phyloP scores from a whole-genome alignment of 2,113 vertebrate species.

The Tympanuchus pallidicinctus region DNA sequence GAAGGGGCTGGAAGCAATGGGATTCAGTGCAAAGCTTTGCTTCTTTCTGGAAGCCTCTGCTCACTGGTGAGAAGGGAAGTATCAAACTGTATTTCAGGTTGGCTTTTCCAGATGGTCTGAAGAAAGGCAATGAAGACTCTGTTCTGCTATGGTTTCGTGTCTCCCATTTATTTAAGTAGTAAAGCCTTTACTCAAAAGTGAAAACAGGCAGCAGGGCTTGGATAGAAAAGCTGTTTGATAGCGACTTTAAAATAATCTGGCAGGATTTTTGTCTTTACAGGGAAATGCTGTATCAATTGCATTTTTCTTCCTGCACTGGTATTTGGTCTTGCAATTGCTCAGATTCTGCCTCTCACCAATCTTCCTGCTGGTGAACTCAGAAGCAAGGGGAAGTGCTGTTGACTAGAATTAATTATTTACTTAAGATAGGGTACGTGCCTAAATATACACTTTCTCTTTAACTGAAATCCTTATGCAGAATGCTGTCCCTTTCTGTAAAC shows the following conservation, averaged over 20 bases:
- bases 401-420: not conserved
- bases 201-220: not conserved
- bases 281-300: not conserved
- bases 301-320: not conserved
- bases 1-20: not conserved
- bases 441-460: not conserved
- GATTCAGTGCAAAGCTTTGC: not conserved
- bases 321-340: not conserved
- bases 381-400: not conserved
- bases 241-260: not conserved
- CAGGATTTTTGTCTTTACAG: not conserved
- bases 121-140: not conserved
- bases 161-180: not conserved
- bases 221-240: not conserved
- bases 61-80: not conserved
- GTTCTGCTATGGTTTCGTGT: not conserved
- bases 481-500: not conserved
- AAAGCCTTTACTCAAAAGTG: not conserved
- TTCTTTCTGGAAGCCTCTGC: not conserved
- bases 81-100: not conserved
- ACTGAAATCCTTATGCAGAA: not conserved
- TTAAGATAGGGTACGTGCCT: not conserved
- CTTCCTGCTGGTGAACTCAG: not conserved
- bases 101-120: not conserved
- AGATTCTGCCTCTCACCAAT: not conserved